phyloP scores from a whole-genome alignment of 2,888 invertebrate genomes.

The Steromphala cineraria region DNA sequence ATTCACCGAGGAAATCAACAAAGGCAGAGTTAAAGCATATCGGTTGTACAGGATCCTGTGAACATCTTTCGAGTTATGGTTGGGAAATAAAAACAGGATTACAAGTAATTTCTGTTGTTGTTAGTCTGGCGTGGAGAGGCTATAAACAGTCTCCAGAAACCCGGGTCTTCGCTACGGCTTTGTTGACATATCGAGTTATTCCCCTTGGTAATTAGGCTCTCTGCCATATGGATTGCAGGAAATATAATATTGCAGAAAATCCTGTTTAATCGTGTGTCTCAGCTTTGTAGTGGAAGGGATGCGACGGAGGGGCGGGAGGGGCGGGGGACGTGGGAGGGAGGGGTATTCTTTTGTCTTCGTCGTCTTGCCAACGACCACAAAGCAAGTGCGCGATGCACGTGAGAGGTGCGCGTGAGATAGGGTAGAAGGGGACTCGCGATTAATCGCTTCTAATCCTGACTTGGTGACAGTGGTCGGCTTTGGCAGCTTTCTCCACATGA shows the following conservation, averaged over 20 bases:
- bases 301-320: neutral
- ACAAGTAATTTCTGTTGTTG: slow-evolving; percentile 4
- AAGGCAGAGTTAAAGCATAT: neutral
- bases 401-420: neutral
- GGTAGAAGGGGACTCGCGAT: neutral
- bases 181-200: slow-evolving; percentile 14
- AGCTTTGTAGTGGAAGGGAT: neutral
- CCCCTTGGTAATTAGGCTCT: neutral
- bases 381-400: neutral
- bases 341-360: neutral
- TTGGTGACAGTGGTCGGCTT: neutral
- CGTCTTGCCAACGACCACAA: neutral
- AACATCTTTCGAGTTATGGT: neutral
- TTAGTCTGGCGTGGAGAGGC: neutral
- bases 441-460: neutral
- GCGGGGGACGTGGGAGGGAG: neutral
- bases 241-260: slow-evolving; percentile 24
- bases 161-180: neutral
- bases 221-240: slow-evolving; percentile 10
- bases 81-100: slow-evolving; percentile 1
- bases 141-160: neutral
- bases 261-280: slow-evolving; percentile 19
- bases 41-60: neutral
- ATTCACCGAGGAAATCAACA: too few species aligned
- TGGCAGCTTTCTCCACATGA: neutral